phyloP scores from a whole-genome alignment of 2,888 invertebrate species.

The Tridacna crocea region DNA sequence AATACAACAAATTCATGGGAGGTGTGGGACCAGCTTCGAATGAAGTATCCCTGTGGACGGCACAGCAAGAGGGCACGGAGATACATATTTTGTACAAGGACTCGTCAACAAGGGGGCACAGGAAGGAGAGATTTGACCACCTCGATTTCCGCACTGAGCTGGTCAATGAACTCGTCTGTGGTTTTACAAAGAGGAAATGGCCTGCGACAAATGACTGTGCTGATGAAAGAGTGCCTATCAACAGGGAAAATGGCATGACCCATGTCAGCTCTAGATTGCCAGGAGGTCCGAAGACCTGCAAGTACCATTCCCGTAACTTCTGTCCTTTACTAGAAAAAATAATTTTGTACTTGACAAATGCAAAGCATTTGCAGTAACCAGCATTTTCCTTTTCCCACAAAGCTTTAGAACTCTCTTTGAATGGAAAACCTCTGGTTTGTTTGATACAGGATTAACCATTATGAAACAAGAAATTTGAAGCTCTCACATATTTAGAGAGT shows the following conservation, averaged over 20 bases:
- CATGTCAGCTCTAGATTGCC: slow-evolving; percentile 24
- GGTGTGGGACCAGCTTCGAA: slow-evolving; percentile 47
- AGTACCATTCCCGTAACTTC: neutral
- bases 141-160: slow-evolving; percentile 38
- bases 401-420: too few species aligned
- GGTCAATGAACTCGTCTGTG: slow-evolving; percentile 28
- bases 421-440: too few species aligned
- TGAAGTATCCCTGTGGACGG: slow-evolving; percentile 16
- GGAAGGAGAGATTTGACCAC: slow-evolving; percentile 22
- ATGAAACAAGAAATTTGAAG: too few species aligned
- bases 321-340: too few species aligned
- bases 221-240: neutral
- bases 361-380: too few species aligned
- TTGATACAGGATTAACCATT: too few species aligned
- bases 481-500: too few species aligned
- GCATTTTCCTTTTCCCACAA: too few species aligned
- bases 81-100: slow-evolving; percentile 27
- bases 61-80: slow-evolving; percentile 15
- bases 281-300: slow-evolving; percentile 11
- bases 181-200: slow-evolving; percentile 30
- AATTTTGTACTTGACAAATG: too few species aligned
- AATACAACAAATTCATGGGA: slow-evolving; percentile 36
- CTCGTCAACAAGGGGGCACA: neutral
- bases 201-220: too few species aligned
- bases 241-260: slow-evolving; percentile 18